Evolutionary conservation across 2,113 vertebrate genomes (phyloP).

Genomic region (Oncorhynchus nerka): DNA sequence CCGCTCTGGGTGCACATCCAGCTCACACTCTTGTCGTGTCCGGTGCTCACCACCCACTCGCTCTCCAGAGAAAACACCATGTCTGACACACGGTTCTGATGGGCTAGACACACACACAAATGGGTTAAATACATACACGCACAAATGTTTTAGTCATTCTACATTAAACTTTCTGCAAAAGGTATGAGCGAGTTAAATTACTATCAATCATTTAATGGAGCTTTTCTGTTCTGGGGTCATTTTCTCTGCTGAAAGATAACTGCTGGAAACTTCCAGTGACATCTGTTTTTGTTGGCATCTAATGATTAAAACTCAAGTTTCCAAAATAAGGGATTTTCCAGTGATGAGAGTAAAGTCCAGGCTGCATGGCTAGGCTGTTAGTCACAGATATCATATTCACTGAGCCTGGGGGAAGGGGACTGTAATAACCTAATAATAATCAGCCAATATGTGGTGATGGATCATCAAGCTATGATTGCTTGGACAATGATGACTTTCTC

Average conservation of each 20-base stretch:
- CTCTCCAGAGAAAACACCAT: constrained; percentile 84
- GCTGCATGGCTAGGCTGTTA: constrained; percentile 11
- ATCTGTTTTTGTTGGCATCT: constrained; percentile 18
- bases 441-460: neutral
- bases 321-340: constrained; percentile 3
- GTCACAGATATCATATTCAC: constrained; percentile 9
- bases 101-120: constrained; percentile 72
- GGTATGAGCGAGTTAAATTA: neutral
- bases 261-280: constrained; percentile 34
- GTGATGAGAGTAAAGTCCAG: constrained; percentile 10
- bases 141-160: neutral
- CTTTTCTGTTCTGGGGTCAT: neutral
- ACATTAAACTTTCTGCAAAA: neutral
- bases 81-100: constrained; percentile 90
- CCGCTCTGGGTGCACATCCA: constrained; percentile 97
- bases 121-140: constrained; percentile 13
- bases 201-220: neutral
- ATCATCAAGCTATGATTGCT: neutral
- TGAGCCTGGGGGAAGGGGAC: neutral
- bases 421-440: neutral
- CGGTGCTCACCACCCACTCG: constrained; percentile 93
- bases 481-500: neutral
- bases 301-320: neutral
- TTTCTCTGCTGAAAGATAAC: constrained; percentile 14
- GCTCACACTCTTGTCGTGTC: constrained; percentile 93